Percentiles rank a stretch among this genome's conserved stretches.
Conservation (phyloP, 2,113 vertebrate species). For the Cebus imitator region DNA sequence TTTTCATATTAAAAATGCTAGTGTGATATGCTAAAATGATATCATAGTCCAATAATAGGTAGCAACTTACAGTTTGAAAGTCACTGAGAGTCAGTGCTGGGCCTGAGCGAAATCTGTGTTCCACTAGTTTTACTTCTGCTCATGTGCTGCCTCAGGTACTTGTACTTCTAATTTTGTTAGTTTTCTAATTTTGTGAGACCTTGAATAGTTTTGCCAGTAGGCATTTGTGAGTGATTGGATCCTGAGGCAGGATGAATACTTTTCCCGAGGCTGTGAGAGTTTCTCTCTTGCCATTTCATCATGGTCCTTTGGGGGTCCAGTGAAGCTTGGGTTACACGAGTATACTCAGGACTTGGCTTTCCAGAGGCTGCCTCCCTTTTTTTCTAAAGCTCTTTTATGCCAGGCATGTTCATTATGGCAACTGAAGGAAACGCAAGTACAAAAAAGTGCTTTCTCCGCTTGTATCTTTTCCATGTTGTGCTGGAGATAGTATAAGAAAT, state of each 20-base stretch:
- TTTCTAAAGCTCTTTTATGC: background rate
- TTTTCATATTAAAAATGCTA: background rate
- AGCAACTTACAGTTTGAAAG: background rate
- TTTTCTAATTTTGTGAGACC: conserved; percentile 65
- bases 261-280: background rate
- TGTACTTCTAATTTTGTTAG: conserved; percentile 60
- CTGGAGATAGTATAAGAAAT: background rate
- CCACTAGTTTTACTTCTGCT: background rate
- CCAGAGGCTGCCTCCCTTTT: background rate
- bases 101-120: background rate
- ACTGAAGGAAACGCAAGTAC: background rate
- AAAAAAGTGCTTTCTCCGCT: background rate
- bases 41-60: background rate
- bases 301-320: background rate
- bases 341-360: conserved; percentile 1
- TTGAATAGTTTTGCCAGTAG: conserved; percentile 52
- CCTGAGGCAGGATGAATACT: conserved; percentile 43
- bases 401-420: background rate
- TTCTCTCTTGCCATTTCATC: conserved; percentile 61
- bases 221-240: conserved; percentile 62
- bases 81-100: background rate
- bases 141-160: background rate
- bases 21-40: background rate
- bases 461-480: background rate
- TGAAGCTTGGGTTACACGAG: background rate